Conservation (phyloP, 2,113 vertebrate genomes). For the zebrafish (Danio rerio) region DNA sequence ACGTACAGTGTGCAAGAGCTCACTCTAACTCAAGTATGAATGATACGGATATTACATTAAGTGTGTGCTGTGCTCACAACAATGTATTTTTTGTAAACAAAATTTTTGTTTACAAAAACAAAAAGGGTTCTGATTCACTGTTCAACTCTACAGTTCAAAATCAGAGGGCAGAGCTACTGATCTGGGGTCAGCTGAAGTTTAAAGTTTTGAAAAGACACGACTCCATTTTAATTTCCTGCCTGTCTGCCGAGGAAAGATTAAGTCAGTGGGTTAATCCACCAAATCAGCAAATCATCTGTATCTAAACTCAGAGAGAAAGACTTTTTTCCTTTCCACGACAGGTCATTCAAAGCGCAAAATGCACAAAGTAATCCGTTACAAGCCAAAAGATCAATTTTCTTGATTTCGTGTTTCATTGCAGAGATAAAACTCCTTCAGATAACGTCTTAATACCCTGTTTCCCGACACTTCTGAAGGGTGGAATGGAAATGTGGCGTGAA, state of each 20-base stretch:
- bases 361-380: slow-evolving; percentile 16
- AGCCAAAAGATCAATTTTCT: slow-evolving; percentile 44
- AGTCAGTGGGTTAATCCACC: slow-evolving; percentile 19
- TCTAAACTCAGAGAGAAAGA: slow-evolving; percentile 24
- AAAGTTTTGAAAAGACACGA: slow-evolving; percentile 14
- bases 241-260: slow-evolving; percentile 15
- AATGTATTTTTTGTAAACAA: no score
- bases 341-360: slow-evolving; percentile 13
- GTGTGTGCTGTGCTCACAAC: no score
- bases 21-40: no score
- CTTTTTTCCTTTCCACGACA: slow-evolving; percentile 2
- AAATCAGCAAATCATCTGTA: slow-evolving; percentile 27
- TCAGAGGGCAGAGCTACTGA: neutral
- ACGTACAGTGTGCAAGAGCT: no score
- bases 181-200: slow-evolving; percentile 42
- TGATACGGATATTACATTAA: no score
- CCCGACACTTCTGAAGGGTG: slow-evolving; percentile 46
- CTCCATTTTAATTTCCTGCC: slow-evolving; percentile 40
- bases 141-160: neutral
- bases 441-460: slow-evolving; percentile 53
- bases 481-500: slow-evolving; percentile 58
- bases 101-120: no score
- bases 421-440: slow-evolving; percentile 52
- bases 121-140: neutral
- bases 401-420: slow-evolving; percentile 48